Base-by-base conservation (phyloP, 92 coral and sea anemone species). In the Porites evermanni region DNA sequence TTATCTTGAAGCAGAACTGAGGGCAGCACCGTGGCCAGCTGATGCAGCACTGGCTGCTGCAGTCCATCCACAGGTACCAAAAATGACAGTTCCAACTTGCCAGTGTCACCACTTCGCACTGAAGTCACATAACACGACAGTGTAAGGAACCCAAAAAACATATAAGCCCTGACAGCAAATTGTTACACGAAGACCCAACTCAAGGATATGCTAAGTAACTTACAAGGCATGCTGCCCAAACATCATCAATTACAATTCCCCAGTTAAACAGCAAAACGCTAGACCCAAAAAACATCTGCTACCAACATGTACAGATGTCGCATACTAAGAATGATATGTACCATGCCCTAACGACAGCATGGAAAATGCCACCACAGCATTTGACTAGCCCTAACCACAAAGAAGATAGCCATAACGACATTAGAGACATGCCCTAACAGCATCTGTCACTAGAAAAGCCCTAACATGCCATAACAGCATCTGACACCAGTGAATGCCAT, bases 1-100 rank as follows among this genome's bases (percentile, higher is more conserved):
- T 82, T 82, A 78, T 84, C 92, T 29, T 61, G 88, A 38, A 84
- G 70, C 85, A 89, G 72, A 24, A 89, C 74, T 50, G 75, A 63
- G 56, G 92, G 85, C 69, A 83, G 84, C 61, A 70, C 72, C 50
- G 53, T 67, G 1, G 88, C 89, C 71, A 76, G 83, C 74, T 85
- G 74, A 16, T 23, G 72, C 68, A 47, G 67, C 79, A 63, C 89
- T 14, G 83, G 82, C 76, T 85, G 75, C 61, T 85, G 38, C 72
- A 85, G 59, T 24, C 78, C 63, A 54, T 85, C 68, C 11, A 85
- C 79, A 65, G 75, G 71, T 26, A 79, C 32, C 84, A 70, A 17
- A 79, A 66, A 63, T 78, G 83, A 53, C 11, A 24, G 11, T 12
- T 69, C 73, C 73, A 24, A 69, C 50, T 69, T 10, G 73, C 50